Evolutionary conservation across 2,113 vertebrate species (phyloP), one percentile per base, ranked within the genome.

Genomic region (Panthera tigris): DNA sequence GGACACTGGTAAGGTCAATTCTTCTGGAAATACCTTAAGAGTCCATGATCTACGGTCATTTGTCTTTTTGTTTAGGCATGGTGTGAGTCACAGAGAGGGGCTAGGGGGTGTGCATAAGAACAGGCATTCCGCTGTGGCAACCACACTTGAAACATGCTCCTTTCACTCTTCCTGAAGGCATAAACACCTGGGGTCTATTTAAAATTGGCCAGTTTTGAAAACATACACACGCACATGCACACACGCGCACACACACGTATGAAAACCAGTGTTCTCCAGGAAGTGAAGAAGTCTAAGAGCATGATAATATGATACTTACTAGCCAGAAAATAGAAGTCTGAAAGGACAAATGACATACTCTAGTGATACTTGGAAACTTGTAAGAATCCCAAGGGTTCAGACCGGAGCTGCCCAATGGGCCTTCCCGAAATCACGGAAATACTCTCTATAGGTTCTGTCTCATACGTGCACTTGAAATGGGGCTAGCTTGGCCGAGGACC

Each of bases 81-180:
- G 19, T n/a, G 50, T 80, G 29, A 63, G 18, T 90, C 5, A 79
- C 3, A 1, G 19, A 76, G 39, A 0, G 5, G 33, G 29, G 1
- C 0, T 63, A 5, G 76, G 50, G 9, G 14, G 12, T 50, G 9
- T 1, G 5, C 48, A 5, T 18, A 41, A 76, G 73, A 76, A 7
- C 1, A 69, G 57, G n/a, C 82, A 41, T 31, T 48, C 13, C 23
- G 16, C 5, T 2, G 18, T 0, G 68, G 48, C 6, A 15, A n/a
- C 5, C 5, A 10, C 5, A 39, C 0, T 3, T 48, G 65, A 50
- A 7, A 2, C 25, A 0, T 25, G 36, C 18, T 48, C 29, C 55
- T 41, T 48, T 63, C 1, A 10, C 11, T 84, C 45, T 79, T 80
- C 55, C 21, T 74, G 39, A 52, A 88, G 41, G 23, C 55, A 41